Base-by-base conservation (phyloP, 2,888 invertebrate species). In the Leptogaster cylindrica region DNA sequence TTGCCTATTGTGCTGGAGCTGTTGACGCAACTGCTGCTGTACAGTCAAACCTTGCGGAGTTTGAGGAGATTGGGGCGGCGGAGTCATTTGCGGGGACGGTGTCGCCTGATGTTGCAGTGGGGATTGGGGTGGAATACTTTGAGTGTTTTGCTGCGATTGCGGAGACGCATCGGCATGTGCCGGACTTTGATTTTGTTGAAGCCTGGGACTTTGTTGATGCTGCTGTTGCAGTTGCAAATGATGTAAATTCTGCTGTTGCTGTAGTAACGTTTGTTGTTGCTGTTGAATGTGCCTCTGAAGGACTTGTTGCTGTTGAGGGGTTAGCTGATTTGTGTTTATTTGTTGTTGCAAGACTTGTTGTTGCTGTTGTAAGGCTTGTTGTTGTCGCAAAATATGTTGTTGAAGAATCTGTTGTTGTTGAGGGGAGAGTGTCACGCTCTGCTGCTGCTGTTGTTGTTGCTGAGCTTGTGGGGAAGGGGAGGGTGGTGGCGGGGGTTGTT, bases 221-320 rank as follows among this genome's bases (percentile, higher is more conserved):
- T 68, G 67, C 5, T 65, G 65, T 10, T 77, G 77, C 63, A 76
- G 74, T 67, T 77, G 77, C 7, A 76, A 51, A 39, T 75, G 75
- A 10, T 63, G 71, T 81, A 83, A 82, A 74, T 83, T 82, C 81
- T 85, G 85, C 73, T 84, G 82, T 4, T 77, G 77, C 27, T 76
- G 77, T 41, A 73, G 68, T 20, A 77, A 66, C 58, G 76, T 77
- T 36, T 85, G 78, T 69, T 85, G 85, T 68, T 85, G 86, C 74
- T 85, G 85, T 74, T 86, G 86, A 58, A 85, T 78, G 73, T 85
- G 78, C 55, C 85, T 84, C 71, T 86, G 86, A 70, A 85, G 64
- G 3, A 73, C 75, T 70, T 77, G 79, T 63, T 77, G 79, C 61
- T 77, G 78, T 16, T 78, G 76, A 1, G 76, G 76, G 3, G 77